Evolutionary conservation across 2,113 vertebrate species (phyloP).

Genomic region (Labeo catla): DNA sequence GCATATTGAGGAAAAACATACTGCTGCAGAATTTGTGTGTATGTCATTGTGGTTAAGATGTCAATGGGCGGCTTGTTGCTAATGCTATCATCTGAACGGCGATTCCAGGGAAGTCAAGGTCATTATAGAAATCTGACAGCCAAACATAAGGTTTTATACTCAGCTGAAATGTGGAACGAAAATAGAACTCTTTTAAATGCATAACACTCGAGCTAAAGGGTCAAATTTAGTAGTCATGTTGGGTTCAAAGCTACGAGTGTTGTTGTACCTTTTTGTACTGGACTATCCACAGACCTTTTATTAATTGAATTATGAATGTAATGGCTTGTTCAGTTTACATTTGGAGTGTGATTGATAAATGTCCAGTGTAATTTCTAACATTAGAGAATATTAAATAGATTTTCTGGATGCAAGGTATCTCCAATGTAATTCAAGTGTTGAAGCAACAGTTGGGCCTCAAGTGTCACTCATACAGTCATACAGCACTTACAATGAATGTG

Average conservation of each 20-base stretch:
- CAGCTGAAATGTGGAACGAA: background rate
- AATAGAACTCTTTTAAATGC: background rate
- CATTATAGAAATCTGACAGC: slow-evolving; percentile 34
- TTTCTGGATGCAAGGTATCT: background rate
- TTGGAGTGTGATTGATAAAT: background rate
- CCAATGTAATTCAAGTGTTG: background rate
- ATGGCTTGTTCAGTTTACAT: background rate
- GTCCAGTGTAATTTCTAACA: background rate
- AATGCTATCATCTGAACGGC: slow-evolving; percentile 47
- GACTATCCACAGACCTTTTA: background rate
- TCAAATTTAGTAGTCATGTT: too few relatives aligned
- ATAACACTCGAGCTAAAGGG: background rate
- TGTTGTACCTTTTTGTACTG: background rate
- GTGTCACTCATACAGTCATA: background rate
- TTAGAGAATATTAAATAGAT: background rate
- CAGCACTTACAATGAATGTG: background rate
- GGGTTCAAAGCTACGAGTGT: background rate
- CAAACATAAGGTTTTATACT: too few relatives aligned
- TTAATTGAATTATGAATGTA: background rate
- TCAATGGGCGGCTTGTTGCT: background rate
- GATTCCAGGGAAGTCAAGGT: slow-evolving; percentile 49
- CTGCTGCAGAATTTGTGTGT: background rate
- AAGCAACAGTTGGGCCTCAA: background rate
- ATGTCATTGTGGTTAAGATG: background rate
- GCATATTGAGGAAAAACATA: background rate